phyloP scores from a whole-genome alignment of 2,888 invertebrate genomes.

The Reticulitermes lucifugus region DNA sequence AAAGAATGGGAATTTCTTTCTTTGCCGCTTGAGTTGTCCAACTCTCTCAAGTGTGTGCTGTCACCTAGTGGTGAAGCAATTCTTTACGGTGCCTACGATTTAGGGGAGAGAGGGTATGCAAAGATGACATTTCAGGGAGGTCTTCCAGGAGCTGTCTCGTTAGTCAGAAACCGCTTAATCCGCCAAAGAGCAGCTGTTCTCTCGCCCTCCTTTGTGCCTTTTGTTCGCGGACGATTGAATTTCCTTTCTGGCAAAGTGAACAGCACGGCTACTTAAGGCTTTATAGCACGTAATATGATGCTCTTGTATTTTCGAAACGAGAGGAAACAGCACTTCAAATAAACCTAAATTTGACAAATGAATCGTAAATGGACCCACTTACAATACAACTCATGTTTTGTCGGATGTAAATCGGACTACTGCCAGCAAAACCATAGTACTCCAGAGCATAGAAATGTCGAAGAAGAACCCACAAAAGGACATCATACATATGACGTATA shows the following conservation, averaged over 20 bases:
- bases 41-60: not conserved
- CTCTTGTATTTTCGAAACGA: not conserved
- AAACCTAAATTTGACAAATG: not conserved
- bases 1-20: slow-evolving; percentile 30
- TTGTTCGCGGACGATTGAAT: not conserved
- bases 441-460: not conserved
- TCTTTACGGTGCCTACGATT: not conserved
- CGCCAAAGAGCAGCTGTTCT: not conserved
- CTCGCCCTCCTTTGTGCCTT: not conserved
- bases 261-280: not conserved
- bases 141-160: not conserved
- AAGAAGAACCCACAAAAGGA: slow-evolving; percentile 8
- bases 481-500: not conserved
- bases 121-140: not conserved
- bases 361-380: not conserved
- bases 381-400: too few species aligned
- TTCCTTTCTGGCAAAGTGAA: not conserved
- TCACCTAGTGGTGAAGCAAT: not conserved
- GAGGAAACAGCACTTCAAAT: slow-evolving; percentile 6
- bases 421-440: not conserved
- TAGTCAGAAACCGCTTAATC: not conserved
- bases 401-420: not conserved
- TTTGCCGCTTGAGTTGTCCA: not conserved
- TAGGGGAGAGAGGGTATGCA: not conserved
- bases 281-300: not conserved